Conservation (phyloP, 2,113 vertebrate species). For the Bothrops jararaca region DNA sequence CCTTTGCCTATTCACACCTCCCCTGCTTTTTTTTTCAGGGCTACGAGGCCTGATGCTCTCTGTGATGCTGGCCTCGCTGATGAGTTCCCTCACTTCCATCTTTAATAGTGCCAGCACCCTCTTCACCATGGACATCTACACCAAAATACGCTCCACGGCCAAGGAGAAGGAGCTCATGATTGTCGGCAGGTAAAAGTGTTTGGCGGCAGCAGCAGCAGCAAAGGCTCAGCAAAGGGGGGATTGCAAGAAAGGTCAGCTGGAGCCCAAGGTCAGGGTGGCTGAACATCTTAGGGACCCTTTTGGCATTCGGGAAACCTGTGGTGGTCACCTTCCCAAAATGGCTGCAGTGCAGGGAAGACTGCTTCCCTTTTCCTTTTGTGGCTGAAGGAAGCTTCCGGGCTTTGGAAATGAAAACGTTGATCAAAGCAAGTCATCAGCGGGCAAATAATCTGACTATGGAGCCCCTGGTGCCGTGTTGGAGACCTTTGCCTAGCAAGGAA, state of each 20-base stretch:
- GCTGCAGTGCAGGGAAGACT: background rate
- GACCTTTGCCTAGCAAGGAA: background rate
- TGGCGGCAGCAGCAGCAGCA: background rate
- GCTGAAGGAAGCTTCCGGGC: background rate
- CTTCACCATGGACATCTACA: conserved; percentile 96
- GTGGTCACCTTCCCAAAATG: background rate
- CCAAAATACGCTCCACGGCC: conserved; percentile 75
- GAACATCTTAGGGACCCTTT: background rate
- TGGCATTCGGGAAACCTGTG: background rate
- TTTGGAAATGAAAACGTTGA: background rate
- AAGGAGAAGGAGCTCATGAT: conserved; percentile 91
- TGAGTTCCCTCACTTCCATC: conserved; percentile 97
- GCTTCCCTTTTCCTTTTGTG: background rate
- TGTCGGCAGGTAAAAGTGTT: conserved; percentile 77
- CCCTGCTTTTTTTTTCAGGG: conserved; percentile 66
- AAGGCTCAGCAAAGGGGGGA: background rate
- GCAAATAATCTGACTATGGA: background rate
- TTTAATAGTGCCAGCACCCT: conserved; percentile 96
- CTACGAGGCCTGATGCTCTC: conserved; percentile 92
- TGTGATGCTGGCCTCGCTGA: conserved; percentile 94
- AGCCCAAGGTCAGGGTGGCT: background rate
- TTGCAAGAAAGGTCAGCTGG: background rate
- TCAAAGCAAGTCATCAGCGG: background rate
- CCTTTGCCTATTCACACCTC: background rate
- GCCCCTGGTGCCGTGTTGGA: background rate